phyloP scores from a whole-genome alignment of 64 coral and sea anemone genomes.

The Montipora cactus region DNA sequence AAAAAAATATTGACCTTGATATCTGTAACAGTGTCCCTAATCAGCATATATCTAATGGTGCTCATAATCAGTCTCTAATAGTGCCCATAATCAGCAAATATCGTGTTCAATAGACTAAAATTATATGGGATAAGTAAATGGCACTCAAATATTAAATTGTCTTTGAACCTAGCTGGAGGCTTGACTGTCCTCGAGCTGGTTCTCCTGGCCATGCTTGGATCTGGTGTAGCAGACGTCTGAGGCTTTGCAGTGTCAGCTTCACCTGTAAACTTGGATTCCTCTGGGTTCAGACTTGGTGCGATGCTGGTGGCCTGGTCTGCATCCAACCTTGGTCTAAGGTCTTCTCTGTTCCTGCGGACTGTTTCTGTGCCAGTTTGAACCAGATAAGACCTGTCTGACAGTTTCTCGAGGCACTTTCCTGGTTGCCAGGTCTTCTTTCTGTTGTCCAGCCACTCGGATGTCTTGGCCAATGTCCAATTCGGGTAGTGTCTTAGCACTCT shows the following conservation, averaged over 20 bases:
- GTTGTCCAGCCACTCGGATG: constrained; percentile 26
- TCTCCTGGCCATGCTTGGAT: not conserved
- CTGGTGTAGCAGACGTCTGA: not conserved
- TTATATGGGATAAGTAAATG: not conserved
- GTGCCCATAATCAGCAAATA: not conserved
- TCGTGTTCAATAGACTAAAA: not conserved
- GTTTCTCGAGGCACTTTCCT: constrained; percentile 11
- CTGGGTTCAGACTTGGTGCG: not conserved
- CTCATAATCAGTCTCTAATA: not conserved
- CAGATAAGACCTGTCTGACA: constrained; percentile 59
- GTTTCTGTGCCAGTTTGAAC: constrained; percentile 3
- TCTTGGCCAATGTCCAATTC: constrained; percentile 51
- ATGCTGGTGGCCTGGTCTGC: not conserved
- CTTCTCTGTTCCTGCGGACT: constrained; percentile 41
- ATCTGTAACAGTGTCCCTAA: not conserved
- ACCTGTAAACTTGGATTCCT: not conserved
- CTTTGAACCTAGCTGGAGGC: constrained; percentile 18
- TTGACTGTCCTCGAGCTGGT: not conserved
- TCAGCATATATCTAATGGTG: too few species aligned
- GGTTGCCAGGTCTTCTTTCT: constrained; percentile 33
- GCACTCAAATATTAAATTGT: not conserved
- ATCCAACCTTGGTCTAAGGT: not conserved
- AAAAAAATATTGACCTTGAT: not conserved
- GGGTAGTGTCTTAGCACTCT: constrained; percentile 32
- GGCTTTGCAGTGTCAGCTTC: not conserved